Evolutionary conservation across 1,140 invertebrate species (phyloP).

Genomic region (Tetragnatha versicolor): DNA sequence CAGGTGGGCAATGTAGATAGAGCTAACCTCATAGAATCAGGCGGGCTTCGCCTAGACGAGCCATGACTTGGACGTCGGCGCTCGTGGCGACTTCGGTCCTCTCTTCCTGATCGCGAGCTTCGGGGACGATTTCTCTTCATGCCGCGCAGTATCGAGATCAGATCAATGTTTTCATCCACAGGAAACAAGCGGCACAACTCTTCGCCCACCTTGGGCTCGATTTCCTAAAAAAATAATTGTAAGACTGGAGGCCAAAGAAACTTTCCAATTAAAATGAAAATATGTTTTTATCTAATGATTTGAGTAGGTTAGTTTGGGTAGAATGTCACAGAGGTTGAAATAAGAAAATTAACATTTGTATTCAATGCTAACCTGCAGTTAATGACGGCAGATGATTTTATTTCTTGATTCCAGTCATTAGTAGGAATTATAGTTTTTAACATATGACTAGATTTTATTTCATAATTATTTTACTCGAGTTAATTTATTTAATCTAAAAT

Average conservation of each 20-base stretch:
- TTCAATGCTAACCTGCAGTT: no score
- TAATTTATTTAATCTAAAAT: no score
- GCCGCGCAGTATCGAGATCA: constrained; percentile 86
- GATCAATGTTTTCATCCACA: constrained; percentile 90
- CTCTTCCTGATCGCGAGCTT: constrained; percentile 27
- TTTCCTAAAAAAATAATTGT: constrained; percentile 72
- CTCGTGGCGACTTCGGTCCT: constrained; percentile 34
- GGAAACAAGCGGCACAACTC: constrained; percentile 94
- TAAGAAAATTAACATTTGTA: background rate
- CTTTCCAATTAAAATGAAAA: background rate
- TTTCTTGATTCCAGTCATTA: no score
- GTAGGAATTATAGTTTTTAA: no score
- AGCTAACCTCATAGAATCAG: constrained; percentile 56
- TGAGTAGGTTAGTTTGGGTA: no score
- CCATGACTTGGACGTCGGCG: constrained; percentile 25
- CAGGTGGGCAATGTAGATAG: background rate
- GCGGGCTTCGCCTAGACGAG: constrained; percentile 49
- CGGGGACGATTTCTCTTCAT: constrained; percentile 65
- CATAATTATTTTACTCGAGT: no score
- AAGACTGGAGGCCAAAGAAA: background rate
- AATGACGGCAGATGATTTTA: no score
- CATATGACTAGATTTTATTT: no score
- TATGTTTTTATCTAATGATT: background rate
- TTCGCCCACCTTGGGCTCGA: constrained; percentile 92
- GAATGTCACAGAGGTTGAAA: no score